Conservation (phyloP, 2,888 invertebrate genomes). For the Spicauda simplicius region DNA sequence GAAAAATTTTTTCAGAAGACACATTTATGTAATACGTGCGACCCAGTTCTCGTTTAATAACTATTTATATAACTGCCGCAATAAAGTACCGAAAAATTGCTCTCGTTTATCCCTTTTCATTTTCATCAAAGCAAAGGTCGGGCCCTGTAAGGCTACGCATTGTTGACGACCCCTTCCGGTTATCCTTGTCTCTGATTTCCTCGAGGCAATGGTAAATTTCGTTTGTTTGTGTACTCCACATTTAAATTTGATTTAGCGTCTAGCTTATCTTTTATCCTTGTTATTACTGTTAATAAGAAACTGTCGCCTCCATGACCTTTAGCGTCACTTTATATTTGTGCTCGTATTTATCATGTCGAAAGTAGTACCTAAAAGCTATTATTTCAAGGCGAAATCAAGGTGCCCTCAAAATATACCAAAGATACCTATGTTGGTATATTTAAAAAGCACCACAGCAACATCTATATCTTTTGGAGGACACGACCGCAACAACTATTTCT, state of each 20-base stretch:
- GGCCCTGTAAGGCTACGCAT: slow-evolving; percentile 17
- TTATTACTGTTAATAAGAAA: slow-evolving; percentile 17
- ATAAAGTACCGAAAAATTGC: slow-evolving; percentile 22
- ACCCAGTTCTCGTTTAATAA: slow-evolving; percentile 15
- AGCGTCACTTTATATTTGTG: neutral
- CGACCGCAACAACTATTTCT: no score
- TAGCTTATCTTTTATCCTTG: neutral
- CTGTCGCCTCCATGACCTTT: slow-evolving; percentile 5
- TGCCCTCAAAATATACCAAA: no score
- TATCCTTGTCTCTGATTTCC: slow-evolving; percentile 25
- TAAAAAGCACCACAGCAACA: no score
- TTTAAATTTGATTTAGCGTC: slow-evolving; percentile 27
- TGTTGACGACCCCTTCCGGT: slow-evolving; percentile 27
- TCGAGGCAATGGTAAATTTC: slow-evolving; percentile 24
- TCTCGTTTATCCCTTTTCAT: slow-evolving; percentile 21
- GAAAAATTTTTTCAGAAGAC: neutral
- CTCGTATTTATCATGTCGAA: neutral
- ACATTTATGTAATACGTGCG: slow-evolving; percentile 1
- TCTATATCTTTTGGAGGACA: no score
- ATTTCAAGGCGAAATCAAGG: no score
- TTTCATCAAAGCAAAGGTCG: slow-evolving; percentile 25
- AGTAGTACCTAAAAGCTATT: neutral
- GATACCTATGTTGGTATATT: no score
- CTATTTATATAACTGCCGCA: slow-evolving; percentile 15
- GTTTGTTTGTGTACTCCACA: slow-evolving; percentile 20